phyloP scores from a whole-genome alignment of 2,888 invertebrate genomes.

The Aphodius granarius region DNA sequence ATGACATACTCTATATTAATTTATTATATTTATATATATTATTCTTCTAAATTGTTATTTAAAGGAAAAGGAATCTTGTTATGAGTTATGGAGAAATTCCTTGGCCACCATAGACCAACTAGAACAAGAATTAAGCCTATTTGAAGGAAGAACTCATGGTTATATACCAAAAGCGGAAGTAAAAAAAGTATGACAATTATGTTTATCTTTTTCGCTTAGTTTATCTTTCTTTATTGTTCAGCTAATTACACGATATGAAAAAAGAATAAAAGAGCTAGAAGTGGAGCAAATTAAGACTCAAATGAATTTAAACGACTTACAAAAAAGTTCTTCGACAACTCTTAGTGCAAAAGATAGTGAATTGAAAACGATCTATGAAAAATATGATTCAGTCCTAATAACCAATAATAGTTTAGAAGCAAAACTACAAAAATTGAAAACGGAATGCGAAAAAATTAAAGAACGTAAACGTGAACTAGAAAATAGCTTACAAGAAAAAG shows the following conservation, averaged over 20 bases:
- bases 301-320: slow-evolving; percentile 31
- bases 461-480: slow-evolving; percentile 50
- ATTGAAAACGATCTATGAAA: slow-evolving; percentile 55
- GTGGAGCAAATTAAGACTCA: slow-evolving; percentile 51
- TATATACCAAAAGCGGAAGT: slow-evolving; percentile 45
- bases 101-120: slow-evolving; percentile 67
- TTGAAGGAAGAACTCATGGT: slow-evolving; percentile 46
- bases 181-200: slow-evolving; percentile 35
- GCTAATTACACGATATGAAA: slow-evolving; percentile 56
- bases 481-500: slow-evolving; percentile 51
- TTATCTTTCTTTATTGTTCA: slow-evolving; percentile 34
- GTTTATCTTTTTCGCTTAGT: not conserved
- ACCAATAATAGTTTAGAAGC: slow-evolving; percentile 52
- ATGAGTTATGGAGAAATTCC: slow-evolving; percentile 68
- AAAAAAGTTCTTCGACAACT: slow-evolving; percentile 30
- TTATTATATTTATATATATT: not conserved
- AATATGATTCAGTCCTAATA: slow-evolving; percentile 58
- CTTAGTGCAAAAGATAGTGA: slow-evolving; percentile 32
- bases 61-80: slow-evolving; percentile 66
- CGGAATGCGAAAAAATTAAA: slow-evolving; percentile 34
- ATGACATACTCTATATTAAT: not conserved
- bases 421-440: slow-evolving; percentile 56
- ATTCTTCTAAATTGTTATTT: slow-evolving; percentile 41
- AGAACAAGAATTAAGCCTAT: slow-evolving; percentile 66
- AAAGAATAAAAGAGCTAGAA: slow-evolving; percentile 60